Evolutionary conservation across 2,888 invertebrate genomes (phyloP).

Genomic region (Acleris emargana): DNA sequence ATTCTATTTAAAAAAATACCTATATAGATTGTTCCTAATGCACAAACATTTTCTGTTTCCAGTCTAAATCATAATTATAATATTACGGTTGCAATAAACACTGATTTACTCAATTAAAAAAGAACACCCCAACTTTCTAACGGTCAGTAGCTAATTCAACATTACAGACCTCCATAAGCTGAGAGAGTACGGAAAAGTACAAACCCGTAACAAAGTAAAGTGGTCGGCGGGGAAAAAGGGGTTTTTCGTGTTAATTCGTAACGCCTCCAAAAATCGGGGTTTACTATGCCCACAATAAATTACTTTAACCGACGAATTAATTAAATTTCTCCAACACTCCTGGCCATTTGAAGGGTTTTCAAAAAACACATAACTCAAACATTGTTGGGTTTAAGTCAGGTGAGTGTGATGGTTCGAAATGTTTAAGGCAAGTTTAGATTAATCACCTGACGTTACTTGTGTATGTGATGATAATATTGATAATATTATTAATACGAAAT

Average conservation of each 20-base stretch:
- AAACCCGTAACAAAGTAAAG: slow-evolving; percentile 24
- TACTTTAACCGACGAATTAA: slow-evolving; percentile 72
- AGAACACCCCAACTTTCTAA: not conserved
- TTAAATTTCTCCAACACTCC: slow-evolving; percentile 59
- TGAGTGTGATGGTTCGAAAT: too few relatives aligned
- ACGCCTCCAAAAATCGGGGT: slow-evolving; percentile 33
- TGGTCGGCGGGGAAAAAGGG: slow-evolving; percentile 24
- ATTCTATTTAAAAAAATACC: too few relatives aligned
- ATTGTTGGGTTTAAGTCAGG: not conserved
- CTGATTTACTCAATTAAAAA: too few relatives aligned
- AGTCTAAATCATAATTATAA: too few relatives aligned
- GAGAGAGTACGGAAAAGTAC: slow-evolving; percentile 16
- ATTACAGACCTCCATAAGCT: slow-evolving; percentile 11
- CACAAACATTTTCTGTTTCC: too few relatives aligned
- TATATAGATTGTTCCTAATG: too few relatives aligned
- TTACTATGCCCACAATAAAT: slow-evolving; percentile 59
- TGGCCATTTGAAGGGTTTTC: slow-evolving; percentile 7
- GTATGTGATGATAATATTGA: too few relatives aligned
- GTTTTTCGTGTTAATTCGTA: slow-evolving; percentile 26
- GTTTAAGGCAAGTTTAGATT: too few relatives aligned
- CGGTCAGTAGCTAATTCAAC: not conserved
- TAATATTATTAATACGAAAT: too few relatives aligned
- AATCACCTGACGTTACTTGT: too few relatives aligned
- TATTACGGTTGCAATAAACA: too few relatives aligned
- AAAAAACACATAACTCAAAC: slow-evolving; percentile 13